These are phyloP conservation scores for Pedetes capensis DNA, from an alignment of 2,113 vertebrate genomes.

Conservation along the genomic window DNA sequence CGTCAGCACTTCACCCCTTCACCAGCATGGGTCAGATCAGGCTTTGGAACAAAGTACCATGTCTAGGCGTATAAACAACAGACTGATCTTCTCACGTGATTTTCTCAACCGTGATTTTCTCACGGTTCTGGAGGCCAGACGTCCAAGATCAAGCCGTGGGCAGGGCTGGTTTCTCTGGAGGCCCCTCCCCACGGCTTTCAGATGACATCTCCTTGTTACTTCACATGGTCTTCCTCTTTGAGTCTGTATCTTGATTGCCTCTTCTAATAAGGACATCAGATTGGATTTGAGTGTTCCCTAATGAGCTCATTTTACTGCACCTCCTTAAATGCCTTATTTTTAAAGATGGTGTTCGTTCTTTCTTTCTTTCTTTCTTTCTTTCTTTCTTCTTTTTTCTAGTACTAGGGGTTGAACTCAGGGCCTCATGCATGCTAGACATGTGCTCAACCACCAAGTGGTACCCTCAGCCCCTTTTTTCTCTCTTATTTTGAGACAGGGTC, in stretches of 20 bases:
- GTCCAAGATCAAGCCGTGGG: no score
- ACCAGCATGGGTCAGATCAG: accelerated
- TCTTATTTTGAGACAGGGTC: no score
- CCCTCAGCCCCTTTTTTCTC: no score
- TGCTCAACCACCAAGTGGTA: no score
- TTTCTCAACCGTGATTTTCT: neutral
- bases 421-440: no score
- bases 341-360: no score
- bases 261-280: neutral
- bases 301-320: neutral
- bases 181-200: neutral
- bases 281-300: neutral
- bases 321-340: no score
- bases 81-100: neutral
- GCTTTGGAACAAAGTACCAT: no score
- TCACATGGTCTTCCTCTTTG: accelerated
- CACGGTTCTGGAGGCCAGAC: neutral
- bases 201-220: no score
- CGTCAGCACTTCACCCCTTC: accelerated
- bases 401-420: neutral
- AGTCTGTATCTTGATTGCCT: neutral
- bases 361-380: no score
- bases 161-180: neutral
- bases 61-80: no score
- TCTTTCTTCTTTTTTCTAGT: no score